Percentiles rank a stretch among this genome's conserved stretches.
Conservation (phyloP, 2,888 invertebrate species). For the Troglohyphantes excavatus region DNA sequence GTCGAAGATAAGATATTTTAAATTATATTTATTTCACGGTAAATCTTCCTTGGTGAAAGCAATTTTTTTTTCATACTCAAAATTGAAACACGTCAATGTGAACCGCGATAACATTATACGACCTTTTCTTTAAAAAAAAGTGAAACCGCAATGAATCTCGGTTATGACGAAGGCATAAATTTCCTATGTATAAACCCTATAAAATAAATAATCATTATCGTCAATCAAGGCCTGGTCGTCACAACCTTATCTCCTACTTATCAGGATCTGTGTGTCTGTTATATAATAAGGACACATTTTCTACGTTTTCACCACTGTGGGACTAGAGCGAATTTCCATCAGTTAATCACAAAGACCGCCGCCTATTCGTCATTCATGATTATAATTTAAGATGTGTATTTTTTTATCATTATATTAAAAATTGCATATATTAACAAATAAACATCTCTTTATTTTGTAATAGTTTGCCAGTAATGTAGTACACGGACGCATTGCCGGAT, state of each 20-base stretch:
- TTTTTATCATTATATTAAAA: too few species aligned
- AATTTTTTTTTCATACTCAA: background rate
- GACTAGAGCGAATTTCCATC: too few species aligned
- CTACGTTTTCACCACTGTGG: background rate
- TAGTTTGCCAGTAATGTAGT: too few species aligned
- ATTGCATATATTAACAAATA: too few species aligned
- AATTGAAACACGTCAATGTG: background rate
- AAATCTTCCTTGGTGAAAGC: too few species aligned
- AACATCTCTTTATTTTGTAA: too few species aligned
- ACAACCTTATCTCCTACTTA: background rate
- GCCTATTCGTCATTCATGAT: too few species aligned
- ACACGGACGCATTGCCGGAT: too few species aligned
- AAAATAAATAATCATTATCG: constrained; percentile 1
- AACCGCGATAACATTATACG: background rate
- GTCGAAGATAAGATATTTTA: too few species aligned
- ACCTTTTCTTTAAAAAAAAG: background rate
- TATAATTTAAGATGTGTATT: too few species aligned
- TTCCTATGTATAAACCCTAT: background rate
- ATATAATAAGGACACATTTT: background rate
- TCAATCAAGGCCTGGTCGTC: background rate
- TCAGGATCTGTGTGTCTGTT: background rate
- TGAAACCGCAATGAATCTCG: background rate
- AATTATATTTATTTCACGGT: too few species aligned
- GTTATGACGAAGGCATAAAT: background rate
- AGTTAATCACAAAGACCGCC: too few species aligned